Conservation (phyloP, 1,140 invertebrate species). For the Lepidurus apus region DNA sequence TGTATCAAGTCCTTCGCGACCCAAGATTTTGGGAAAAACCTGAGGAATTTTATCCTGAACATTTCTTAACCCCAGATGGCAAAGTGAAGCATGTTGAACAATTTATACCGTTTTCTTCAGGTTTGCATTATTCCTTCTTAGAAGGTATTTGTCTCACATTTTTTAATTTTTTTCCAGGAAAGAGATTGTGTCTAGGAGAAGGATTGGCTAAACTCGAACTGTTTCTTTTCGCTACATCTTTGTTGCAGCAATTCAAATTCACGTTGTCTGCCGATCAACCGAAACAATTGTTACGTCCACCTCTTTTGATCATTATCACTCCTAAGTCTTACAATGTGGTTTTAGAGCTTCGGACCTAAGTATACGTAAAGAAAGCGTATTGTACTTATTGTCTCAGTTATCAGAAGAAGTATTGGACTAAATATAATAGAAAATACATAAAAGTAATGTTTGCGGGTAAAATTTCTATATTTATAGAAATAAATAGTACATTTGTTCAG, state of each 20-base stretch:
- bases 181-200: constrained; percentile 79
- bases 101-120: constrained; percentile 36
- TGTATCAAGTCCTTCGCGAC: constrained; percentile 45
- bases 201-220: constrained; percentile 74
- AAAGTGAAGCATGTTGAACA: constrained; percentile 23
- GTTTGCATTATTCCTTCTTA: constrained; percentile 9
- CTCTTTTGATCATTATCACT: background rate
- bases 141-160: background rate
- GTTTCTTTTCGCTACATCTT: constrained; percentile 69
- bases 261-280: constrained; percentile 18
- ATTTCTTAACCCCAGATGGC: constrained; percentile 36
- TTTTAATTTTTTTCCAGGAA: constrained; percentile 50
- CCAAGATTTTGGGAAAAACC: constrained; percentile 43
- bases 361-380: too few species aligned
- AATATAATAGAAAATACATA: too few species aligned
- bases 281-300: background rate
- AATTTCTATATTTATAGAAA: too few species aligned
- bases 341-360: background rate
- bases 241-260: constrained; percentile 72
- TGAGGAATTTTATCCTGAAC: constrained; percentile 42
- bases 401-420: too few species aligned
- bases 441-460: too few species aligned
- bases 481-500: too few species aligned
- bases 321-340: background rate
- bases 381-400: too few species aligned